Conservation (phyloP, 2,797 vertebrate species). For the Hirundo rustica region DNA sequence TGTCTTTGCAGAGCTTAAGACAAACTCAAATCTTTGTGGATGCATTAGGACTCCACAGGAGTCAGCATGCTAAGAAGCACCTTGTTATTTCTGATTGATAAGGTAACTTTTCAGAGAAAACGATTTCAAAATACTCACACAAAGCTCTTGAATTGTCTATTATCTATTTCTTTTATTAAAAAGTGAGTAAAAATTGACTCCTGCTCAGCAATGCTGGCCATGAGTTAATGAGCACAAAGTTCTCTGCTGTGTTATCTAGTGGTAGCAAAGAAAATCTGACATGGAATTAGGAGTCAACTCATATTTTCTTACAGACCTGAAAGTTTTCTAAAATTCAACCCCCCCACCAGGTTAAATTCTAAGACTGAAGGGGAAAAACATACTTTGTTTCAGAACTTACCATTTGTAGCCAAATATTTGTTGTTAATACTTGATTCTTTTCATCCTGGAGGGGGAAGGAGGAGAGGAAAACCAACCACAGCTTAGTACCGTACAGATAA, state of each 20-base stretch:
- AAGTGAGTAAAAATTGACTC: background rate
- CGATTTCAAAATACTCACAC: background rate
- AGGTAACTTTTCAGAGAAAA: background rate
- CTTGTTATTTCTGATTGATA: background rate
- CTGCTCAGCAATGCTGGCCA: background rate
- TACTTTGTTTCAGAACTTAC: constrained; percentile 76
- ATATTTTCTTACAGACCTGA: background rate
- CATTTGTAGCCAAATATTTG: constrained; percentile 94
- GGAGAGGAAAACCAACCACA: background rate
- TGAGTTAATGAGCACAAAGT: background rate
- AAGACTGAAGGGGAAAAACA: background rate
- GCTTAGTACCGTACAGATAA: background rate
- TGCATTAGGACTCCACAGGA: background rate
- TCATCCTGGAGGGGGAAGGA: constrained; percentile 84
- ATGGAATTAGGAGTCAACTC: background rate
- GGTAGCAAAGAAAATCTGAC: background rate
- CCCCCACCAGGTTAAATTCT: background rate
- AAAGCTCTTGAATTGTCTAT: background rate
- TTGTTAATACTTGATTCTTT: constrained; percentile 96
- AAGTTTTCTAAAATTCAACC: background rate
- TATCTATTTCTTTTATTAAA: background rate
- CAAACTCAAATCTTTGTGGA: background rate
- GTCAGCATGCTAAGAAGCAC: background rate
- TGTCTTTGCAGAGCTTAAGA: background rate
- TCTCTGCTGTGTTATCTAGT: background rate